Evolutionary conservation across 2,888 invertebrate genomes (phyloP), one percentile per base, ranked within the genome.

Genomic region (Amphipoea lucens): DNA sequence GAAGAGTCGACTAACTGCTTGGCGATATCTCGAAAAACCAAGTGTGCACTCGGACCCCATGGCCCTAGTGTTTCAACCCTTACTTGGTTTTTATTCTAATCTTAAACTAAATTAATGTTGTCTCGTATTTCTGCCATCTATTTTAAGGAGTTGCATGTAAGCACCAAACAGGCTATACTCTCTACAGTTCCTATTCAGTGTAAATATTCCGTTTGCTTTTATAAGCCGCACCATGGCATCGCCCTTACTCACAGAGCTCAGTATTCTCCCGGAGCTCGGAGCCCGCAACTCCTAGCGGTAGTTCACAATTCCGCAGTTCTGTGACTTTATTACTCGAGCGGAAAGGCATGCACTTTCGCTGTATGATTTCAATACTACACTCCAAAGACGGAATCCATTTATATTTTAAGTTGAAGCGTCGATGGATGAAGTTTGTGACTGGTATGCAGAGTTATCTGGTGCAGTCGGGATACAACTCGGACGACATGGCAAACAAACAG

Each of bases 261-360:
- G 79, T 72, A 20, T 40, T 72, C 63, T 72, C 54, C 60, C 51
- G 77, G 36, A 78, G 71, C 40, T 66, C 66, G 74, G 17, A 75
- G 79, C 29, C 70, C 66, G 60, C 77, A 65, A 71, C 67, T 82
- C 48, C 42, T 62, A 23, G 36, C 36, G 67, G 69, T 76, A 36
- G 79, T 54, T 60, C 60, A 74, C 65, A 78, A 78, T 79, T 71
- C 62, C 78, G 70, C 42, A 81, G 82, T 73, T 76, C 77, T 70
- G 77, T 78, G 81, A 87, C 77, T 88, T 85, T 89, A 89, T 85
- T 82, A 87, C 79, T 74, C 29, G 48, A 60, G 74, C 54, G 63
- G 81, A 83, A 80, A 67, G 82, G 78, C 69, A 81, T 89, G 78
- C 72, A 81, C 71, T 70, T 73, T 77, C 75, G 76, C 69, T 62